A percentile compares a stretch with the other conserved stretches of the same genome.
These are phyloP conservation scores for Euspilapteryx auroguttella DNA, from an alignment of 2,888 invertebrate species.

Conservation along the genomic window DNA sequence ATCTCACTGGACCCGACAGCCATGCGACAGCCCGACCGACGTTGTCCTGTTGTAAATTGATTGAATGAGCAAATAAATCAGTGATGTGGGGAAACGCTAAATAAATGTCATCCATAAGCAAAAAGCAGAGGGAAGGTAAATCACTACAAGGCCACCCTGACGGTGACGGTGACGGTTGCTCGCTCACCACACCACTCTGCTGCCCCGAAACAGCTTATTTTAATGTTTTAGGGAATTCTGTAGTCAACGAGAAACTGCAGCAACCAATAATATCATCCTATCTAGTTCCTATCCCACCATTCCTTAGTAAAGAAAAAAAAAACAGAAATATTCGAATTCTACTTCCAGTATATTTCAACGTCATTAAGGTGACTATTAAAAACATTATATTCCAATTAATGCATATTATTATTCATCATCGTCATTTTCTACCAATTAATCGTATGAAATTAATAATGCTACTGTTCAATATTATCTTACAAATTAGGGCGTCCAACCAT, in stretches of 20 bases:
- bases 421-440: constrained; percentile 30
- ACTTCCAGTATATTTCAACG: constrained; percentile 57
- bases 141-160: no score
- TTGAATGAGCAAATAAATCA: no score
- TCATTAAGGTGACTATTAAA: constrained; percentile 43
- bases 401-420: constrained; percentile 17
- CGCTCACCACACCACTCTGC: no score
- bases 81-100: no score
- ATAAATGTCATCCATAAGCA: no score
- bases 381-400: constrained; percentile 32
- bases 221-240: no score
- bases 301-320: constrained; percentile 24
- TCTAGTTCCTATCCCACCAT: neutral
- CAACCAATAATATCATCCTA: neutral
- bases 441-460: constrained; percentile 19
- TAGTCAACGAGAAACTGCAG: neutral
- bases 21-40: no score
- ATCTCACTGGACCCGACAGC: no score
- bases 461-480: constrained; percentile 1
- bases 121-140: no score
- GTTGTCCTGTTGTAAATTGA: no score
- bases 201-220: no score
- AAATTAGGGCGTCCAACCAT: neutral
- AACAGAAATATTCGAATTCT: constrained; percentile 39
- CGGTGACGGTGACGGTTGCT: no score